Conservation (phyloP, 2,797 vertebrate genomes). For the Paedocypris micromegethes region DNA sequence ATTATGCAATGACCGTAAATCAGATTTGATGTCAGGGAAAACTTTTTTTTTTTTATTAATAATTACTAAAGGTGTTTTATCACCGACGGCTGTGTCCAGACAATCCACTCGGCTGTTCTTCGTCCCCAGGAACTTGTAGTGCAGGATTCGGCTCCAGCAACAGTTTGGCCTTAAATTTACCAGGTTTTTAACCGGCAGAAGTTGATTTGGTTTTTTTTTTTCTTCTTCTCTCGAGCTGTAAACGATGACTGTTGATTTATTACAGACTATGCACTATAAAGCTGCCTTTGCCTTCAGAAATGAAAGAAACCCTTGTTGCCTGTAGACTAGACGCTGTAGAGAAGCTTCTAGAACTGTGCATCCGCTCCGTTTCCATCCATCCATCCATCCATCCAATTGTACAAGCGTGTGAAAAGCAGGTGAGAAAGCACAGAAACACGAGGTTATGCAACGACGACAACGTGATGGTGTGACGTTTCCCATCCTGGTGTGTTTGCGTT, state of each 20-base stretch:
- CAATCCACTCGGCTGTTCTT: slow-evolving; percentile 25
- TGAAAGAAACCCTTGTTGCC: slow-evolving; percentile 80
- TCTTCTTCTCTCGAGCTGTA: slow-evolving; percentile 54
- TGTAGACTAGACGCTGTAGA: slow-evolving; percentile 78
- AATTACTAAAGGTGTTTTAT: not conserved
- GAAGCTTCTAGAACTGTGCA: slow-evolving; percentile 55
- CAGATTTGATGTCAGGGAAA: slow-evolving; percentile 15
- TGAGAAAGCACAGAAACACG: slow-evolving; percentile 75
- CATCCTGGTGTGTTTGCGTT: slow-evolving; percentile 49
- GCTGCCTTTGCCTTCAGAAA: slow-evolving; percentile 85
- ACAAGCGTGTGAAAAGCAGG: slow-evolving; percentile 9
- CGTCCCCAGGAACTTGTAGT: not conserved
- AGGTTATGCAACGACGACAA: slow-evolving; percentile 83
- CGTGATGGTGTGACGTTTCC: slow-evolving; percentile 58
- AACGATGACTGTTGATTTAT: slow-evolving; percentile 65
- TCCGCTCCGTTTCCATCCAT: too few species aligned
- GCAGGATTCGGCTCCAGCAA: slow-evolving; percentile 52
- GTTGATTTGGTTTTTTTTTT: slow-evolving; percentile 39
- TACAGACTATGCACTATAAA: slow-evolving; percentile 86
- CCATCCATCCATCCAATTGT: too few species aligned
- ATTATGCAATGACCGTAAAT: slow-evolving; percentile 26
- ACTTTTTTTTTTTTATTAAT: not conserved
- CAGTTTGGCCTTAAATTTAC: slow-evolving; percentile 1
- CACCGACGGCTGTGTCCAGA: slow-evolving; percentile 16
- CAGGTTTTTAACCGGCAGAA: slow-evolving; percentile 44